phyloP scores from a whole-genome alignment of 2,888 invertebrate genomes.

The Julus scanicus region DNA sequence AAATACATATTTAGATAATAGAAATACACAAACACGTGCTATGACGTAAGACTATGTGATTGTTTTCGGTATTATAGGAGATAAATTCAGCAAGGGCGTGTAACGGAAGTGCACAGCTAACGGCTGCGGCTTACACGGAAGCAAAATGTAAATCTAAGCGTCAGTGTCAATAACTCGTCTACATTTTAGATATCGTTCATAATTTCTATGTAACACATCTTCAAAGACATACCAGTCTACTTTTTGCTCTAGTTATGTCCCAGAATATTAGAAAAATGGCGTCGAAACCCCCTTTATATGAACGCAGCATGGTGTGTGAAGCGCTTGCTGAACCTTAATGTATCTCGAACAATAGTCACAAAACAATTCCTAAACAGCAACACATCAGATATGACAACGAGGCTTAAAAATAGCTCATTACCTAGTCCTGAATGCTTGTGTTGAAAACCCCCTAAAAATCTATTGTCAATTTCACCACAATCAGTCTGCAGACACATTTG shows the following conservation, averaged over 20 bases:
- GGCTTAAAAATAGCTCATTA: neutral
- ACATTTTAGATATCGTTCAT: too few species aligned
- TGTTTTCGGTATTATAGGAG: too few species aligned
- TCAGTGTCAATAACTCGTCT: too few species aligned
- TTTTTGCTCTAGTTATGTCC: neutral
- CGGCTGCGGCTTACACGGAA: too few species aligned
- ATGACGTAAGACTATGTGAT: too few species aligned
- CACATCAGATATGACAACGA: neutral
- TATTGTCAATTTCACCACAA: neutral
- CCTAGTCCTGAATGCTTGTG: neutral
- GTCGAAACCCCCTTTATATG: neutral
- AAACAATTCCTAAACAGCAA: neutral
- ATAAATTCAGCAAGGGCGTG: too few species aligned
- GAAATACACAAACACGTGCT: too few species aligned
- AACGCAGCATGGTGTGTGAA: neutral
- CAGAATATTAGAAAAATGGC: neutral
- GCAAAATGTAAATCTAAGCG: too few species aligned
- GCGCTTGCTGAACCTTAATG: neutral
- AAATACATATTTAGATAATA: too few species aligned
- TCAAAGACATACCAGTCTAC: too few species aligned
- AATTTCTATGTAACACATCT: too few species aligned
- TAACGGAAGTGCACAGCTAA: too few species aligned
- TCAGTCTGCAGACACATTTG: neutral
- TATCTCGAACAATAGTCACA: neutral
- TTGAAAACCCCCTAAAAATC: neutral